These are phyloP conservation scores for Pinna nobilis DNA, from an alignment of 1,140 invertebrate species.

Conservation along the genomic window DNA sequence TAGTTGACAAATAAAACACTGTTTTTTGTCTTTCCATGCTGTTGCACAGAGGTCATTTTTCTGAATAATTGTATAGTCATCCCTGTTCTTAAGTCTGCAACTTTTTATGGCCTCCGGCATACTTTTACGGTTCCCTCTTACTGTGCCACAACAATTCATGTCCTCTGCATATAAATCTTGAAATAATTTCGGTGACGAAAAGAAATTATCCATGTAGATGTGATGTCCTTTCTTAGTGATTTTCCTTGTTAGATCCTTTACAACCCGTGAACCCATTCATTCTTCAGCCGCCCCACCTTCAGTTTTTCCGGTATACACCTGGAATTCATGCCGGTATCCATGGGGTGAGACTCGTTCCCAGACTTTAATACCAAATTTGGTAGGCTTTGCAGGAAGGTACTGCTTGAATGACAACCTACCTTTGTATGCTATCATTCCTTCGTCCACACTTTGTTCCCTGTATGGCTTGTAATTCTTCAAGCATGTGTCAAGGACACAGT, in stretches of 20 bases:
- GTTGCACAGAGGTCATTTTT: constrained; percentile 21
- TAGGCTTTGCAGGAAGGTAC: constrained; percentile 6
- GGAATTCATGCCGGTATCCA: constrained; percentile 15
- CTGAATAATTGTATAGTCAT: constrained; percentile 5
- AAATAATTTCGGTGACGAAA: constrained; percentile 5
- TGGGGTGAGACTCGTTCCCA: constrained; percentile 19
- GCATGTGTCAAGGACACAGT: constrained; percentile 7
- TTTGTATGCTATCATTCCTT: constrained; percentile 37
- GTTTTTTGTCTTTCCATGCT: constrained; percentile 42
- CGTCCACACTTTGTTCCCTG: constrained; percentile 29
- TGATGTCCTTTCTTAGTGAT: not conserved
- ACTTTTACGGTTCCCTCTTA: not conserved
- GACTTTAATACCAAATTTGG: constrained; percentile 34
- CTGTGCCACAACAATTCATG: constrained; percentile 14
- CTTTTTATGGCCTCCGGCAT: constrained; percentile 13
- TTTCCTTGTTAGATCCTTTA: not conserved
- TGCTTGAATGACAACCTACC: too few relatives aligned
- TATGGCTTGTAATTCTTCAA: constrained; percentile 7
- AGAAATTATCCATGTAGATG: constrained; percentile 23
- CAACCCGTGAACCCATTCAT: not conserved
- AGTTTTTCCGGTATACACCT: constrained; percentile 14
- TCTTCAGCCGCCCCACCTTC: not conserved
- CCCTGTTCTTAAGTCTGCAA: constrained; percentile 1
- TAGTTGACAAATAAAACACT: constrained; percentile 27
- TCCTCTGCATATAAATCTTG: not conserved